Evolutionary conservation across 2,113 vertebrate genomes (phyloP).

Genomic region (Pycnonotus jocosus): DNA sequence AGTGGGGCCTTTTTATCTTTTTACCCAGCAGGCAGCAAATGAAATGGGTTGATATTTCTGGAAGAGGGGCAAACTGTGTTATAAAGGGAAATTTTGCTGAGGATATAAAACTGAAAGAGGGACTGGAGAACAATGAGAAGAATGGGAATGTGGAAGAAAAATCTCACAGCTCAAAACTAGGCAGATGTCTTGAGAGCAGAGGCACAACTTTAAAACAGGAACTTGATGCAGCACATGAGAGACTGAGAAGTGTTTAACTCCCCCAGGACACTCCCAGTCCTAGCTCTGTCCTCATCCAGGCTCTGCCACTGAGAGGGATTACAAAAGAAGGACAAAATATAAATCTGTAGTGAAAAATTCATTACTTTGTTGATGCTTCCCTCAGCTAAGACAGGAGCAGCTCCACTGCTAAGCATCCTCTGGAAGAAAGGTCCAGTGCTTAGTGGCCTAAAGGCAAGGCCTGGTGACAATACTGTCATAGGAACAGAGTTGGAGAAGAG

Average conservation of each 20-base stretch:
- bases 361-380: not conserved
- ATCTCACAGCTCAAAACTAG: not conserved
- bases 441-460: not conserved
- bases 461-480: not conserved
- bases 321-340: not conserved
- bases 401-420: not conserved
- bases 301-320: not conserved
- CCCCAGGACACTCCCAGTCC: not conserved
- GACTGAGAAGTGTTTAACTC: not conserved
- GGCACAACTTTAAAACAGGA: not conserved
- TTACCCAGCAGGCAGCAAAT: not conserved
- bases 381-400: not conserved
- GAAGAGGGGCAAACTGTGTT: not conserved
- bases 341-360: not conserved
- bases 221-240: not conserved
- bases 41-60: not conserved
- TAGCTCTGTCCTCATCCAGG: not conserved
- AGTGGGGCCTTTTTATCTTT: not conserved
- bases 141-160: not conserved
- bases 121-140: not conserved
- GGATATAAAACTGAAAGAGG: not conserved
- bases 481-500: not conserved
- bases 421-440: not conserved
- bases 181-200: not conserved
- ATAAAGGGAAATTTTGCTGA: not conserved